phyloP scores from a whole-genome alignment of 2,113 vertebrate genomes.

The Cyanoderma ruficeps region DNA sequence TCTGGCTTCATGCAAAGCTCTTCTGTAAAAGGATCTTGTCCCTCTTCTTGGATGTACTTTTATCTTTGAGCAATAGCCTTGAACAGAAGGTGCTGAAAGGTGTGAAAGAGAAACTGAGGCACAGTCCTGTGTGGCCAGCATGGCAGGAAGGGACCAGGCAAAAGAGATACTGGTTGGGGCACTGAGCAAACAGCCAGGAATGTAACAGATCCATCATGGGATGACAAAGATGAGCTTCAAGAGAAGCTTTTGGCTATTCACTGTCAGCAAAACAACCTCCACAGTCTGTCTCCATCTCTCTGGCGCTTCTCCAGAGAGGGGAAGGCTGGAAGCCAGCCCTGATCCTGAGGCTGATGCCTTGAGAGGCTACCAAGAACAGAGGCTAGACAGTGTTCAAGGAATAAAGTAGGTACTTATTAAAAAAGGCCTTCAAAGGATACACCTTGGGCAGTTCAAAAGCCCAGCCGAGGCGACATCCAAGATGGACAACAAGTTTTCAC shows the following conservation, averaged over 20 bases:
- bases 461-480: fast-evolving
- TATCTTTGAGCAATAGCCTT: neutral
- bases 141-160: neutral
- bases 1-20: neutral
- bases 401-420: neutral
- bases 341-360: no score
- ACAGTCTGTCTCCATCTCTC: neutral
- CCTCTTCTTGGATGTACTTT: neutral
- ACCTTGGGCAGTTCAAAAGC: neutral
- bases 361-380: neutral
- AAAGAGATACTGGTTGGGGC: neutral
- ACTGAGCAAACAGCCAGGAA: neutral
- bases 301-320: neutral
- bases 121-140: neutral
- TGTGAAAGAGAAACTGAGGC: neutral
- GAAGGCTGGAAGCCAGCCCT: neutral
- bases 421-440: neutral
- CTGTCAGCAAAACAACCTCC: neutral
- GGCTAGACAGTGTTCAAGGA: no score
- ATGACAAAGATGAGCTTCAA: neutral
- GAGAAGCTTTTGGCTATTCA: neutral
- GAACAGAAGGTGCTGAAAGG: neutral
- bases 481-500: fast-evolving
- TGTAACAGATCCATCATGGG: neutral
- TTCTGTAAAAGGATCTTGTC: neutral